Evolutionary conservation across 2,797 vertebrate genomes (phyloP).

Genomic region (Knipowitschia caucasica): DNA sequence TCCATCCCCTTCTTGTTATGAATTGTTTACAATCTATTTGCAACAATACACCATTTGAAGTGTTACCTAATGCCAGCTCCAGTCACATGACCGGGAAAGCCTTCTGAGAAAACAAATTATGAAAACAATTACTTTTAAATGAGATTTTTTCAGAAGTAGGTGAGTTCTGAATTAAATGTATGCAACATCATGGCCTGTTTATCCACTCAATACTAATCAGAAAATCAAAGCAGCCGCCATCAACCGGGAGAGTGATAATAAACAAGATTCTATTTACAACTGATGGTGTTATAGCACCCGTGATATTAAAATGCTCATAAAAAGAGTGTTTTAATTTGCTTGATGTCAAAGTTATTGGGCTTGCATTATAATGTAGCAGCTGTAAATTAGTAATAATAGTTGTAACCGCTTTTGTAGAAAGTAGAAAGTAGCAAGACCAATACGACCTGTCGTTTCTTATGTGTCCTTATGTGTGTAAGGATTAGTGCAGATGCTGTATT

Average conservation of each 20-base stretch:
- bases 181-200: neutral
- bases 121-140: neutral
- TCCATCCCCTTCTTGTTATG: neutral
- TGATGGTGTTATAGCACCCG: too few species aligned
- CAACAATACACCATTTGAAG: neutral
- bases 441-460: too few species aligned
- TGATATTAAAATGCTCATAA: too few species aligned
- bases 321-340: too few species aligned
- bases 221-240: neutral
- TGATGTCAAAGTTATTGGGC: too few species aligned
- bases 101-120: neutral
- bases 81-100: neutral
- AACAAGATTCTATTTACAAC: too few species aligned
- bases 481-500: too few species aligned
- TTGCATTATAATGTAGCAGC: too few species aligned
- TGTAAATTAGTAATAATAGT: too few species aligned
- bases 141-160: neutral
- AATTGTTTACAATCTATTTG: slow-evolving; percentile 1
- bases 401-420: too few species aligned
- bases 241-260: neutral
- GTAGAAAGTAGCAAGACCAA: too few species aligned
- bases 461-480: too few species aligned
- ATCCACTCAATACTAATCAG: neutral
- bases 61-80: neutral
- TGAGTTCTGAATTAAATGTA: neutral